phyloP scores from a whole-genome alignment of 2,113 vertebrate genomes.

The Crotalus helleri region DNA sequence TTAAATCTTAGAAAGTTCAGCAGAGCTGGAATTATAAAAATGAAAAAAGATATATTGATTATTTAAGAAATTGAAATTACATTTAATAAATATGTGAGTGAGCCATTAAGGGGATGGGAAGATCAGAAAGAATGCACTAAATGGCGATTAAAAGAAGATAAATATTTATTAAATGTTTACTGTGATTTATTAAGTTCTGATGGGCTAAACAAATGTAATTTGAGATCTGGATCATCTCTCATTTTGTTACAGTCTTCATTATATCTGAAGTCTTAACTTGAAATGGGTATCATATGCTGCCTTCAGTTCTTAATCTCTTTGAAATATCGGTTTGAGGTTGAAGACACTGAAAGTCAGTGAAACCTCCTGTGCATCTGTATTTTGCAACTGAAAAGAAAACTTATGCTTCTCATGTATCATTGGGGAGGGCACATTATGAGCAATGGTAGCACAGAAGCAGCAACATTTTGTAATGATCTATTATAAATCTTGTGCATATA shows the following conservation, averaged over 20 bases:
- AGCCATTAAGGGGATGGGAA: conserved; percentile 65
- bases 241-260: conserved; percentile 70
- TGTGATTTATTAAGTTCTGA: conserved; percentile 73
- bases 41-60: conserved; percentile 69
- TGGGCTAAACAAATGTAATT: conserved; percentile 74
- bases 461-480: background rate
- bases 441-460: background rate
- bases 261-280: conserved; percentile 69
- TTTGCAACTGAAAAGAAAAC: conserved; percentile 10
- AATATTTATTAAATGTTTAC: conserved; percentile 74
- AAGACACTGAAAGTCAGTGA: conserved; percentile 67
- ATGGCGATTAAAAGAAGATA: conserved; percentile 73
- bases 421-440: background rate
- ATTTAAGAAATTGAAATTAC: conserved; percentile 68
- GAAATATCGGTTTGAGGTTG: conserved; percentile 71
- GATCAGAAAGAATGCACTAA: conserved; percentile 66
- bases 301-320: conserved; percentile 72
- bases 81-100: conserved; percentile 68
- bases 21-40: conserved; percentile 62
- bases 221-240: conserved; percentile 70
- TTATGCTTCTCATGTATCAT: background rate
- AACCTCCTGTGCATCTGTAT: conserved; percentile 60
- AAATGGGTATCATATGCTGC: conserved; percentile 68
- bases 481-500: background rate
- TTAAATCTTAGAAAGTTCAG: conserved; percentile 69